phyloP scores from a whole-genome alignment of 2,113 vertebrate genomes.

The Rattus rattus region DNA sequence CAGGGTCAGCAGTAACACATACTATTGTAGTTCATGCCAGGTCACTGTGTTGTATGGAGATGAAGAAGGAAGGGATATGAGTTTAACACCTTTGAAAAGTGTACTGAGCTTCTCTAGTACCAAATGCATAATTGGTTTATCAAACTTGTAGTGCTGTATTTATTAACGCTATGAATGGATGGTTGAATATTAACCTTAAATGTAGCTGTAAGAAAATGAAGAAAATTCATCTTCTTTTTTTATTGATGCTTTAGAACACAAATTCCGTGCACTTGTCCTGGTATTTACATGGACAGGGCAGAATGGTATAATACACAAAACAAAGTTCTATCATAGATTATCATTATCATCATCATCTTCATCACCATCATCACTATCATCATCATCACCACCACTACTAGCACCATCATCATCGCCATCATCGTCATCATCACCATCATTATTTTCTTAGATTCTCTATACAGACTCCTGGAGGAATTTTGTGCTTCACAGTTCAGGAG shows the following conservation, averaged over 20 bases:
- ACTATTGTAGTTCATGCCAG: constrained; percentile 36
- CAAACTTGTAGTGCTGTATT: constrained; percentile 25
- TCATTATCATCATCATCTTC: background rate
- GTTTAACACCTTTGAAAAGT: constrained; percentile 60
- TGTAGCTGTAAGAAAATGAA: constrained; percentile 61
- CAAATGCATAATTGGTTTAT: constrained; percentile 64
- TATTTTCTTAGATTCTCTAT: too few relatives aligned
- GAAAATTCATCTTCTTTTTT: constrained; percentile 60
- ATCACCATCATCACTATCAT: background rate
- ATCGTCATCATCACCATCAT: too few relatives aligned
- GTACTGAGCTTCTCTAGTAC: constrained; percentile 22
- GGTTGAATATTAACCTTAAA: constrained; percentile 66
- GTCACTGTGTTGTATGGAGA: background rate
- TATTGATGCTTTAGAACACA: constrained; percentile 62
- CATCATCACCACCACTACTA: background rate
- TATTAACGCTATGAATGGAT: constrained; percentile 64
- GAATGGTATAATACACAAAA: constrained; percentile 62
- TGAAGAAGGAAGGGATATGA: constrained; percentile 63
- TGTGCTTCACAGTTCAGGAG: background rate
- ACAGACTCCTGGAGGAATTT: background rate
- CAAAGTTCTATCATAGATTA: constrained; percentile 34
- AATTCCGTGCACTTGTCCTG: constrained; percentile 47
- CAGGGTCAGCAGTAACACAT: constrained; percentile 52
- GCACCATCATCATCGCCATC: too few relatives aligned
- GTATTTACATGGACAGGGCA: constrained; percentile 63